Percentiles rank a stretch among this genome's conserved stretches.
phyloP scores from a whole-genome alignment of 2,113 vertebrate species.

The Myotis brandtii region DNA sequence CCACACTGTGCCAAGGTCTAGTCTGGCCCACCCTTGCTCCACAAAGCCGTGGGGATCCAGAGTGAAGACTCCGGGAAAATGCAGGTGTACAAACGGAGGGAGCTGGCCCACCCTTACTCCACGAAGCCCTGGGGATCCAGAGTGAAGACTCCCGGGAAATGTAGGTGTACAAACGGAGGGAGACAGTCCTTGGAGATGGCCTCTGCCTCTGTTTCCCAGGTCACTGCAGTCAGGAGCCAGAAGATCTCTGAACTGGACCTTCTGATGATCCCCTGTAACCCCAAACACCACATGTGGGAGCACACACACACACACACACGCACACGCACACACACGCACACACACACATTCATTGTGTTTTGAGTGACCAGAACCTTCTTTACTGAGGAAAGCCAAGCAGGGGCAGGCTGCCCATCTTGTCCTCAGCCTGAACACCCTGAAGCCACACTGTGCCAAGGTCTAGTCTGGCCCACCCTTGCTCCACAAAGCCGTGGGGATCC shows the following conservation, averaged over 20 bases:
- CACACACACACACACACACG: neutral
- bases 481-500: neutral
- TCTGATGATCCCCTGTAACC: neutral
- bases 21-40: neutral
- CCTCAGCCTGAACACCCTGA: too few species aligned
- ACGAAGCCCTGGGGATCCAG: neutral
- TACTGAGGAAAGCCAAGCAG: too few species aligned
- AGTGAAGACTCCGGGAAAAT: neutral
- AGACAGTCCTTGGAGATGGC: neutral
- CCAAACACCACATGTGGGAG: neutral
- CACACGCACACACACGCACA: neutral
- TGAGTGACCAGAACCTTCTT: too few species aligned
- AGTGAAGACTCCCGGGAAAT: neutral
- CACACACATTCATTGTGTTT: too few species aligned
- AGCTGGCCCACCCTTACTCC: neutral
- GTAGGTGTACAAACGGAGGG: neutral
- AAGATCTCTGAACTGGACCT: neutral
- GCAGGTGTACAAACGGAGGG: neutral
- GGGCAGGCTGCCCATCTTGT: too few species aligned
- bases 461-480: too few species aligned
- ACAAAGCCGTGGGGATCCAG: neutral
- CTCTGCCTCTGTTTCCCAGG: too few species aligned
- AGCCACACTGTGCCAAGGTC: too few species aligned
- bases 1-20: neutral
- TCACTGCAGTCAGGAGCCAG: neutral